Evolutionary conservation across 92 coral and sea anemone species (phyloP).

Genomic region (Virgularia gustaviana): DNA sequence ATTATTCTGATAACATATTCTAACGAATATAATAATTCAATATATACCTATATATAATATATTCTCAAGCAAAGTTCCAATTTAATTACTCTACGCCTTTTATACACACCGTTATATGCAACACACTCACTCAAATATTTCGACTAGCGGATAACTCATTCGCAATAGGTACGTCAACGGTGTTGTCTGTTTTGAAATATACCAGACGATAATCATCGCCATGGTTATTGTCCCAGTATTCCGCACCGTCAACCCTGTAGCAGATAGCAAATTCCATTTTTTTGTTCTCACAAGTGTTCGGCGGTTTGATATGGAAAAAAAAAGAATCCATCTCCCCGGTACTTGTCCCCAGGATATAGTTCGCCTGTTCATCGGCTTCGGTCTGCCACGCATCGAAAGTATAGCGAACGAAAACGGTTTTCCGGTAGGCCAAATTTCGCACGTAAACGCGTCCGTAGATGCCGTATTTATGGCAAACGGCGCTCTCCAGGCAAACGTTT

Average conservation of each 20-base stretch:
- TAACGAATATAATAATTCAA: no score
- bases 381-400: conserved; percentile 75
- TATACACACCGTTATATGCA: no score
- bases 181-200: conserved; percentile 26
- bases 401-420: conserved; percentile 63
- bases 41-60: no score
- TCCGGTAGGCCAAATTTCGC: conserved; percentile 70
- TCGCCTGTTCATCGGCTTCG: conserved; percentile 51
- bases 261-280: conserved; percentile 85
- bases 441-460: conserved; percentile 57
- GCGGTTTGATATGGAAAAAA: conserved; percentile 64
- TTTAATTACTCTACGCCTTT: no score
- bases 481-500: conserved; percentile 69
- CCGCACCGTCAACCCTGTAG: conserved; percentile 65
- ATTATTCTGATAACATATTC: no score
- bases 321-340: conserved; percentile 68
- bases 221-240: conserved; percentile 85
- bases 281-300: conserved; percentile 58
- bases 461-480: conserved; percentile 23
- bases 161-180: not conserved
- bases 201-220: conserved; percentile 86
- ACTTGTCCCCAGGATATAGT: conserved; percentile 59
- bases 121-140: no score
- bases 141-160: not conserved
- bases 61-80: no score